A percentile compares a stretch with the other conserved stretches of the same genome.
Conservation (phyloP, 2,888 invertebrate species). For the Dasysyrphus tricinctus region DNA sequence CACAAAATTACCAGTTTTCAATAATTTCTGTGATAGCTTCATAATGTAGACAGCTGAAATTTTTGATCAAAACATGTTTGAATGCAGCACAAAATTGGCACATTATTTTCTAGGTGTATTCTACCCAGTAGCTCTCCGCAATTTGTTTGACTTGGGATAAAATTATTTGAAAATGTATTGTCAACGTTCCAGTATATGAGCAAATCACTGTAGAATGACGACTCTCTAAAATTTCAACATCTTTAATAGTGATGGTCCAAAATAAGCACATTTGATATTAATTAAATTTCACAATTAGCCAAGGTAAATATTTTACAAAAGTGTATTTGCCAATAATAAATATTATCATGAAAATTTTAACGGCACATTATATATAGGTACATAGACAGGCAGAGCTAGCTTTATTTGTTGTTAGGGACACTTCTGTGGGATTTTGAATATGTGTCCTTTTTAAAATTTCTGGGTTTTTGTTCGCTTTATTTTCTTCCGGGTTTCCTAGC, state of each 20-base stretch:
- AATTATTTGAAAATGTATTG: background rate
- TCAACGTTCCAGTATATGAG: background rate
- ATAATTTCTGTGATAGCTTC: too few relatives aligned
- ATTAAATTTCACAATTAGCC: constrained; percentile 74
- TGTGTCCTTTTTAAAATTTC: background rate
- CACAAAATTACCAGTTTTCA: too few relatives aligned
- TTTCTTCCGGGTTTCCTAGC: background rate
- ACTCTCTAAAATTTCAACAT: background rate
- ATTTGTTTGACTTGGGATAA: background rate
- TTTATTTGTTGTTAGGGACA: constrained; percentile 7
- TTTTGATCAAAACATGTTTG: background rate
- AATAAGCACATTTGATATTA: constrained; percentile 73
- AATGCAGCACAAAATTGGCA: background rate
- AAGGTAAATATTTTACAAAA: constrained; percentile 69
- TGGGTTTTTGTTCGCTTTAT: background rate
- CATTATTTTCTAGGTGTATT: too few relatives aligned
- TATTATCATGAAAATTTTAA: constrained; percentile 62
- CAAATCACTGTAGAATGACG: background rate
- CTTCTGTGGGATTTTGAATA: constrained; percentile 38
- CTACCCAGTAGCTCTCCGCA: too few relatives aligned
- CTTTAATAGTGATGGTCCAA: constrained; percentile 33
- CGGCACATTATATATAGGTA: constrained; percentile 41
- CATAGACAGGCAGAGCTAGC: background rate
- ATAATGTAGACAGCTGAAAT: too few relatives aligned
- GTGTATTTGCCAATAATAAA: constrained; percentile 72